Percentiles rank a stretch among this genome's conserved stretches.
Evolutionary conservation across 2,888 invertebrate species (phyloP).

Genomic region (Clusia tigrina): DNA sequence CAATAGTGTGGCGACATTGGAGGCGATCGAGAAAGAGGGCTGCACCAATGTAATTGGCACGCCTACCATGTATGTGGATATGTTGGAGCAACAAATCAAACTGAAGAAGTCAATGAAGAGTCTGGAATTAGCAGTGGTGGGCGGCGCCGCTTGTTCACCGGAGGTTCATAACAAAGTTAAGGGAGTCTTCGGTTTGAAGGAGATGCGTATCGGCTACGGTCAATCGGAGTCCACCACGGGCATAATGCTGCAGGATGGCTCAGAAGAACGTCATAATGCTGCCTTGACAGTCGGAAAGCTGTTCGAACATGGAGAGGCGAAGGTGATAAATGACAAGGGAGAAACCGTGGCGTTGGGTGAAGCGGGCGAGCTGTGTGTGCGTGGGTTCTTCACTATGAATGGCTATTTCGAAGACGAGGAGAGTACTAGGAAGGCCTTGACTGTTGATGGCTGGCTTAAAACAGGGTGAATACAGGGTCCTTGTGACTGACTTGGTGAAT

Average conservation of each 20-base stretch:
- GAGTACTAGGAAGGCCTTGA: conserved; percentile 72
- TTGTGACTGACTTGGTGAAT: background rate
- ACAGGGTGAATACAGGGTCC: conserved; percentile 69
- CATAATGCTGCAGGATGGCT: conserved; percentile 65
- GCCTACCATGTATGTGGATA: conserved; percentile 84
- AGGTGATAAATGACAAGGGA: conserved; percentile 69
- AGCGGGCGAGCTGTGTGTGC: conserved; percentile 75
- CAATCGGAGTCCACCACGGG: conserved; percentile 68
- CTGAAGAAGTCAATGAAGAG: conserved; percentile 64
- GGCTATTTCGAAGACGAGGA: conserved; percentile 77
- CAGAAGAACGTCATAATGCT: conserved; percentile 62
- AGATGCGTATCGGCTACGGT: conserved; percentile 67
- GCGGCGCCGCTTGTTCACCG: conserved; percentile 75
- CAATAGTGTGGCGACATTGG: conserved; percentile 69
- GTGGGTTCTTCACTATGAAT: conserved; percentile 75
- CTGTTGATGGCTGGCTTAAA: conserved; percentile 74
- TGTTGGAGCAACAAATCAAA: conserved; percentile 67
- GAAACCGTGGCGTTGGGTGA: conserved; percentile 70
- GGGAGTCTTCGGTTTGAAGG: conserved; percentile 62
- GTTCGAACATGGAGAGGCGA: conserved; percentile 67
- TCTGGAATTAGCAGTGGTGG: conserved; percentile 69
- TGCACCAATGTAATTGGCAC: conserved; percentile 77
- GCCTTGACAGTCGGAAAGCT: conserved; percentile 67
- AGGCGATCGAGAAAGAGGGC: conserved; percentile 73
- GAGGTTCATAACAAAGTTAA: conserved; percentile 66